Percentiles rank a stretch among this genome's conserved stretches.
These are phyloP conservation scores for Entomobrya multifasciata DNA, from an alignment of 2,888 invertebrate genomes.

Conservation along the genomic window DNA sequence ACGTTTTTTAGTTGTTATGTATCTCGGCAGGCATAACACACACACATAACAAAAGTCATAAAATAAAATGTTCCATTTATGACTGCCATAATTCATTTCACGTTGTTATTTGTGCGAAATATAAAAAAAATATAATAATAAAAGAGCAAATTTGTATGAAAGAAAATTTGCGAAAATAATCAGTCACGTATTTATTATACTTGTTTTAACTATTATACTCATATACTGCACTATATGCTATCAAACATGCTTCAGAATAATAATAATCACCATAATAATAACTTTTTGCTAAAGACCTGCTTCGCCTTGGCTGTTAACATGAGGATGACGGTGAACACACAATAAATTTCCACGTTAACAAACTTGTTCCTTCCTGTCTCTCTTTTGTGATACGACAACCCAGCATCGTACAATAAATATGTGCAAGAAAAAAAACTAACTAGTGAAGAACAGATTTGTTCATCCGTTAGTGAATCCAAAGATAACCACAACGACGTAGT, in stretches of 20 bases:
- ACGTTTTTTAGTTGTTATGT: not conserved
- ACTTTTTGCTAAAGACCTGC: constrained; percentile 11
- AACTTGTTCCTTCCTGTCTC: constrained; percentile 37
- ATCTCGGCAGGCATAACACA: not conserved
- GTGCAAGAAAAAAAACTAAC: not conserved
- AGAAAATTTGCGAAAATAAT: constrained; percentile 32
- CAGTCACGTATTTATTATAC: constrained; percentile 19
- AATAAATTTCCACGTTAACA: constrained; percentile 49
- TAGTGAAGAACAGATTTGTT: constrained; percentile 32
- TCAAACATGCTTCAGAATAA: not conserved
- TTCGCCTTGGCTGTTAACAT: not conserved
- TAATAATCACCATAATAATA: constrained; percentile 37
- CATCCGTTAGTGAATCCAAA: constrained; percentile 48
- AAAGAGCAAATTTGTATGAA: constrained; percentile 28
- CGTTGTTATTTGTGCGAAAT: constrained; percentile 42
- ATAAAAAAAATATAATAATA: constrained; percentile 20
- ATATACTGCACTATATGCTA: not conserved
- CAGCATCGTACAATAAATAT: not conserved
- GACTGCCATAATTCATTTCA: constrained; percentile 64
- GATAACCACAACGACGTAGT: constrained; percentile 45
- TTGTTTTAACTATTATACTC: not conserved
- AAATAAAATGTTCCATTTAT: constrained; percentile 73
- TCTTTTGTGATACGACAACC: not conserved
- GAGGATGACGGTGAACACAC: constrained; percentile 41
- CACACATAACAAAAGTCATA: constrained; percentile 52